Evolutionary conservation across 2,888 invertebrate species (phyloP), one percentile per base, ranked within the genome.

Genomic region (Heliconius sara): DNA sequence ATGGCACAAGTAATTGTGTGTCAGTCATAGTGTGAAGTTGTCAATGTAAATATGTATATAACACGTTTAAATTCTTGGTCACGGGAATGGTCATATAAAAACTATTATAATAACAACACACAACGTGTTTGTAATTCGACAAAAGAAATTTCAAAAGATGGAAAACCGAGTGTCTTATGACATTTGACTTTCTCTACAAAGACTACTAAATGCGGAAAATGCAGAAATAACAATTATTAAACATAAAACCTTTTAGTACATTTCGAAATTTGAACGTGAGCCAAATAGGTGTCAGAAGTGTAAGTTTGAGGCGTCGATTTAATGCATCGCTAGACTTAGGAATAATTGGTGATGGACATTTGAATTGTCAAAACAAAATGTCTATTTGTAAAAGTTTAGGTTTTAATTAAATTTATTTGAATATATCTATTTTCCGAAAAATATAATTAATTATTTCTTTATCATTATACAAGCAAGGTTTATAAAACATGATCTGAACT

Each of bases 241-340:
- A 39, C 39, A 68, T 22, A 68, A 68, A 43, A 68, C n/a, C 39
- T 68, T 68, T 68, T 68, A 68, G 68, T n/a, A 34, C 39, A 39
- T 39, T 68, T 68, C 39, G n/a, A 12, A 68, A 68, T 43, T 68
- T 68, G 68, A 68, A 68, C 39, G 12, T 43, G 43, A 43, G 68
- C 68, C 68, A 68, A 68, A 43, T 27, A 68, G 68, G 16, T 68
- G 68, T 68, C 68, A 68, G 39, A 13, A 27, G 68, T 43, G 13
- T n/a, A n/a, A 43, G 5, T 68, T 66, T 13, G 43, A 43, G 68
- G n/a, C 16, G 68, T 68, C 68, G 39, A 68, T 68, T 68, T 68
- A 68, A 68, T 68, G 68, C 68, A 68, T 43, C 68, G 16, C 43
- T 43, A 68, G 39, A 68, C 39, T 30, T n/a, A 9, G n/a, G 39